Percentiles rank a stretch among this genome's conserved stretches.
These are phyloP conservation scores for Leptinotarsa rubiginosa DNA, from an alignment of 2,888 invertebrate species.

Conservation along the genomic window DNA sequence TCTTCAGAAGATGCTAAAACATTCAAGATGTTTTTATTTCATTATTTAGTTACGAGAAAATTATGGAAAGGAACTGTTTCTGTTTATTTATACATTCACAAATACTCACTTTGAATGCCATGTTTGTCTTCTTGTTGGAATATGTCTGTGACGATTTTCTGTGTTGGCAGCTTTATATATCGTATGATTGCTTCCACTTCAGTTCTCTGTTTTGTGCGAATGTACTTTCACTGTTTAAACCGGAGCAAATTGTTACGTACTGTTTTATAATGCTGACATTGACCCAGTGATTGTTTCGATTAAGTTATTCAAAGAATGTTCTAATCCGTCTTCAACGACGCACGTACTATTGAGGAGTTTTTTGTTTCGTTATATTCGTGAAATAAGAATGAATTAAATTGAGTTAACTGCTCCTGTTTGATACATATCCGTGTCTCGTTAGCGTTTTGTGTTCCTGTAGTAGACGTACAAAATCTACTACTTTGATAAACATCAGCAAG, in stretches of 20 bases:
- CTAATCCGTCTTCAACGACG: conserved; percentile 15
- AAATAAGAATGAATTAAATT: not conserved
- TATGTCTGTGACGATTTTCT: not conserved
- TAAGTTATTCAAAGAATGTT: not conserved
- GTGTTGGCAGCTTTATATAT: not conserved
- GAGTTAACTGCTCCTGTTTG: no score
- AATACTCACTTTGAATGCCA: conserved; percentile 56
- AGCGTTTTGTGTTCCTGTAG: no score
- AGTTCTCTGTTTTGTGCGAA: not conserved
- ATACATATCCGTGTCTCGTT: no score
- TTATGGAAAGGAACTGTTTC: no score
- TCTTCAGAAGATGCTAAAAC: no score
- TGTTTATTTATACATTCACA: no score
- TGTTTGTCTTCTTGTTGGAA: conserved; percentile 39
- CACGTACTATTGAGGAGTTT: conserved; percentile 42
- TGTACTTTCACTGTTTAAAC: conserved; percentile 19
- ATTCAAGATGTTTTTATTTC: not conserved
- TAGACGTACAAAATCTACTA: no score
- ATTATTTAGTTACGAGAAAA: not conserved
- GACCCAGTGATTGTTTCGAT: not conserved
- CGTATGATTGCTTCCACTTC: not conserved
- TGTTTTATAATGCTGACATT: not conserved
- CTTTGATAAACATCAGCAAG: no score
- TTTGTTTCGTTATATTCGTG: conserved; percentile 54
- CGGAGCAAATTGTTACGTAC: conserved; percentile 4